A percentile compares a stretch with the other conserved stretches of the same genome.
These are phyloP conservation scores for Schizopygopsis malacanthus DNA, from an alignment of 2,797 vertebrate species.

Conservation along the genomic window DNA sequence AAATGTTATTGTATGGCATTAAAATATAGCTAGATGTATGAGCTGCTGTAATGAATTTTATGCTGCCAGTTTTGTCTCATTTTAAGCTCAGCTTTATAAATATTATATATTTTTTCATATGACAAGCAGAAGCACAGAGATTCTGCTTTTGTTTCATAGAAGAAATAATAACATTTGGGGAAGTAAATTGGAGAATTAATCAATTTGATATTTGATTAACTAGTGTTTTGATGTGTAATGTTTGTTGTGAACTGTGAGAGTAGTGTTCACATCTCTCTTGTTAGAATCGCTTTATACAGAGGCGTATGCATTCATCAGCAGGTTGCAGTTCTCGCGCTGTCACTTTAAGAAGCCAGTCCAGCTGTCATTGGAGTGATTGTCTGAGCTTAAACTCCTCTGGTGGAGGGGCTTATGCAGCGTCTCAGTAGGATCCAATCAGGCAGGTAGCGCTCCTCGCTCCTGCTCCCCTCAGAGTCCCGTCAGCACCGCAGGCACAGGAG, in stretches of 20 bases:
- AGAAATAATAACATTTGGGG: not conserved
- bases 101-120: not conserved
- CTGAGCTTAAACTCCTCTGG: conserved; percentile 52
- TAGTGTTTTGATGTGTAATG: not conserved
- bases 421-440: conserved; percentile 59
- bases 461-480: conserved; percentile 13
- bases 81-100: not conserved
- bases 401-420: conserved; percentile 55
- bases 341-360: conserved; percentile 75
- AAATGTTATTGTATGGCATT: not conserved
- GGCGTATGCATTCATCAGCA: not conserved
- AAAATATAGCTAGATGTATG: not conserved
- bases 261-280: not conserved
- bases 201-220: not conserved
- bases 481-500: not conserved
- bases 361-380: conserved; percentile 70
- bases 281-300: not conserved
- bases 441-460: conserved; percentile 33
- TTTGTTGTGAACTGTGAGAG: not conserved
- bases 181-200: not conserved
- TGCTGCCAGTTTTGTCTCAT: not conserved
- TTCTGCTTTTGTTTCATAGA: not conserved
- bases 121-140: not conserved
- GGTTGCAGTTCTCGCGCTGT: conserved; percentile 51
- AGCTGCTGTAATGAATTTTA: not conserved